Evolutionary conservation across 2,797 vertebrate species (phyloP), one percentile per base, ranked within the genome.

Genomic region (Darevskia nairensis): DNA sequence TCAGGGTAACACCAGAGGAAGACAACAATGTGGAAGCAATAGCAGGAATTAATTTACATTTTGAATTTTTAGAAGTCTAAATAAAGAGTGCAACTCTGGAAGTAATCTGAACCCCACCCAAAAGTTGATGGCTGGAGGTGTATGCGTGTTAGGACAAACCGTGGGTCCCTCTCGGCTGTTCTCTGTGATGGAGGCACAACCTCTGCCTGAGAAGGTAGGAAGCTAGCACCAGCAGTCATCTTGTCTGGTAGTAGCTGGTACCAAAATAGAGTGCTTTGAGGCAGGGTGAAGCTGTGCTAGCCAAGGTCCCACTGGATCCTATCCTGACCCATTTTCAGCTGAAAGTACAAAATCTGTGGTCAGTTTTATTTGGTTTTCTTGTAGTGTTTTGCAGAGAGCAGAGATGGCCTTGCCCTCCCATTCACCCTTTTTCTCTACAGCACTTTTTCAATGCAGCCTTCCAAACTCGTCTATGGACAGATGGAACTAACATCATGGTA

Each of bases 401-500:
- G 41, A 82, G 21, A 35, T 77, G 41, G 23, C 32, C 59, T 68
- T 76, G 66, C 41, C 8, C 25, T 87, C 27, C 32, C 32, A 61
- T 61, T 35, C 46, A 76, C n/a, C 32, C 11, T 25, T 23, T 64
- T 72, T 35, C 39, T 71, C 23, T 59, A 27, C 44, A 41, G 61
- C 78, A 27, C 46, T 55, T 39, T 29, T 35, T 79, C 32, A 5
- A 6, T 41, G 27, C 50, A 61, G 17, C 27, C 66, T 80, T 84
- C 55, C 68, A 84, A 71, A 23, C 13, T 59, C 27, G 32, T 41
- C 71, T 44, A 89, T 84, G 66, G 19, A 17, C 41, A 76, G 19
- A 78, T 69, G 46, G 72, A 32, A 72, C 50, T 81, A 25, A 35
- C 88, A 80, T 74, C 87, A 32, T 55, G 61, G 44, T 61, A 86